These are phyloP conservation scores for Meloidogyne chitwoodi DNA, from an alignment of 1,140 invertebrate genomes.

Conservation along the genomic window DNA sequence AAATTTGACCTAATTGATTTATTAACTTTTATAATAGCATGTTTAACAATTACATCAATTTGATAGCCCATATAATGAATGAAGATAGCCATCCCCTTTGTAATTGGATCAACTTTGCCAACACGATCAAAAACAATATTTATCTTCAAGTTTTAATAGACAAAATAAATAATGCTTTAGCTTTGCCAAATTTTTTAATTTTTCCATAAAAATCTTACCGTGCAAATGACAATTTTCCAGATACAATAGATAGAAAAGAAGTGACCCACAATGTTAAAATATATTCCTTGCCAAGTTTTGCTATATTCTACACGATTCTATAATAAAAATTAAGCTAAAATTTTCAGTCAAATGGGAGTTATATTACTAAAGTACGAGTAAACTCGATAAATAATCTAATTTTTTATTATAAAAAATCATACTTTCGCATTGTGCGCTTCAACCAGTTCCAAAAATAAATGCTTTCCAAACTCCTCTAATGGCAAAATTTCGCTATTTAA, in stretches of 20 bases:
- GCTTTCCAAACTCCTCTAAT: conserved; percentile 83
- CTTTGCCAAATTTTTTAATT: neutral
- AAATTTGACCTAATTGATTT: conserved; percentile 67
- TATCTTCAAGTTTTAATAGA: conserved; percentile 4
- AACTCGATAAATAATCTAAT: too few species aligned
- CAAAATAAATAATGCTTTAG: conserved; percentile 60
- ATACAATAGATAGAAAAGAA: conserved; percentile 97
- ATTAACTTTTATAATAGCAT: neutral
- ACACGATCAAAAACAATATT: conserved; percentile 99
- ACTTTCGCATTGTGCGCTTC: conserved; percentile 84
- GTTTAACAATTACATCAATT: conserved; percentile 73
- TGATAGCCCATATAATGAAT: conserved; percentile 93
- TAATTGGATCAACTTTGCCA: conserved; percentile 95
- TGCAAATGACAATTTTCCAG: conserved; percentile 98
- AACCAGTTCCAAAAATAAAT: conserved; percentile 90
- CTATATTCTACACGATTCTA: conserved; percentile 81
- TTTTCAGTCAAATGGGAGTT: too few species aligned
- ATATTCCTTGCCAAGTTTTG: conserved; percentile 92
- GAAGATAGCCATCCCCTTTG: conserved; percentile 88
- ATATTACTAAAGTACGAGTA: too few species aligned
- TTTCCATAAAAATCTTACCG: neutral
- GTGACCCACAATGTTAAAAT: conserved; percentile 96
- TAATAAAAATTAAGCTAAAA: too few species aligned
- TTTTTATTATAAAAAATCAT: conserved; percentile 3
- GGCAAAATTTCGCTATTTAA: conserved; percentile 79